Conservation (phyloP, 2,113 vertebrate species). For the Anarrhichthys ocellatus region DNA sequence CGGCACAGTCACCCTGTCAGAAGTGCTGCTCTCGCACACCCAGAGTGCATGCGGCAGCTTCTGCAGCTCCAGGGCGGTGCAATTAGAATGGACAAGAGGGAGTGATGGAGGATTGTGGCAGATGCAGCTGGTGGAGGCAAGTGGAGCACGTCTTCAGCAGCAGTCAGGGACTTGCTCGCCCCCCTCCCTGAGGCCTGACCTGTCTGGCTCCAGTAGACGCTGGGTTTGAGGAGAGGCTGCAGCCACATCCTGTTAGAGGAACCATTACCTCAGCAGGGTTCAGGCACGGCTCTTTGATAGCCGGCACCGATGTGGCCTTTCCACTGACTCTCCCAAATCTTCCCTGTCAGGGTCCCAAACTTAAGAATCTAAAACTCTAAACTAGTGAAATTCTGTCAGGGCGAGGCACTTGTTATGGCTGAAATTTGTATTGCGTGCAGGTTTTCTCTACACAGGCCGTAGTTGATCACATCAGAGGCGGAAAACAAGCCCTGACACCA, state of each 20-base stretch:
- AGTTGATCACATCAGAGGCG: conserved; percentile 9
- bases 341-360: neutral
- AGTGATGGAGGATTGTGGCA: conserved; percentile 35
- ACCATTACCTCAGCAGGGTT: conserved; percentile 2
- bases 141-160: conserved; percentile 53
- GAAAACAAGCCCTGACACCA: conserved; percentile 3
- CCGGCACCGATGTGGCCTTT: neutral
- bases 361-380: neutral
- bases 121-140: conserved; percentile 60
- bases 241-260: conserved; percentile 35
- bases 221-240: conserved; percentile 42
- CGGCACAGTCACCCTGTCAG: conserved; percentile 74
- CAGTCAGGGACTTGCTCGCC: conserved; percentile 51
- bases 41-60: conserved; percentile 64
- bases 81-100: conserved; percentile 21
- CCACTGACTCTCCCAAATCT: neutral
- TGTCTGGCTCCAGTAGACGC: conserved; percentile 50
- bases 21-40: conserved; percentile 58
- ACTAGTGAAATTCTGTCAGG: neutral
- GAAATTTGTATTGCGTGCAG: neutral
- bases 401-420: neutral
- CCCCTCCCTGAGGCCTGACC: conserved; percentile 58
- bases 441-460: neutral
- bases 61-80: conserved; percentile 11
- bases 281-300: neutral